phyloP scores from a whole-genome alignment of 2,888 invertebrate genomes.

The Gymnoscelis rufifasciata region DNA sequence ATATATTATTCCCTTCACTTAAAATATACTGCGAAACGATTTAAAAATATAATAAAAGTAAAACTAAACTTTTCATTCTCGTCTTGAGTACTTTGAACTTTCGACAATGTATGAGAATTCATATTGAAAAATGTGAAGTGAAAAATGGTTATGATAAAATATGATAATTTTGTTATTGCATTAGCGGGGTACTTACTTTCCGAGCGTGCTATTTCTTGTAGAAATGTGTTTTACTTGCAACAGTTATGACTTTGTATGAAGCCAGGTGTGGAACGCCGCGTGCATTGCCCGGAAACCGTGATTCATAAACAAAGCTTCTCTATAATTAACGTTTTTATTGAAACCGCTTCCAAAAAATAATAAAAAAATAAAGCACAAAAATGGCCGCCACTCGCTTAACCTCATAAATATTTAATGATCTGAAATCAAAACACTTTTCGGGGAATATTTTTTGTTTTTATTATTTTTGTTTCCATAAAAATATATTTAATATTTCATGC shows the following conservation, averaged over 20 bases:
- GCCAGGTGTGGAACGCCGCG: conserved; percentile 17
- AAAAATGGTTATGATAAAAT: too few relatives aligned
- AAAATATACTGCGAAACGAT: conserved; percentile 18
- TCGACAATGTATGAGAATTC: not conserved
- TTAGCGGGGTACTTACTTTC: not conserved
- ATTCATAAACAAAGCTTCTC: conserved; percentile 26
- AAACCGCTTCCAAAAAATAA: conserved; percentile 23
- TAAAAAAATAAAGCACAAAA: conserved; percentile 25
- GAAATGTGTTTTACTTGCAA: not conserved
- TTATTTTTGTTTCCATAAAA: not conserved
- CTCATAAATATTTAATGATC: conserved; percentile 41
- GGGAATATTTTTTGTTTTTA: conserved; percentile 21
- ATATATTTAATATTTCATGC: not conserved
- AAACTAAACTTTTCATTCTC: conserved; percentile 12
- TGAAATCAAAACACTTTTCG: conserved; percentile 29
- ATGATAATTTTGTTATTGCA: too few relatives aligned
- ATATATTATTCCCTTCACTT: conserved; percentile 38
- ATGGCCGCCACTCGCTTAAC: conserved; percentile 25
- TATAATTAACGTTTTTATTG: conserved; percentile 29
- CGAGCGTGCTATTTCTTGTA: not conserved
- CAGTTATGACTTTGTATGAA: not conserved
- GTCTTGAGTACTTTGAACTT: conserved; percentile 7
- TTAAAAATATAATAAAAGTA: conserved; percentile 11
- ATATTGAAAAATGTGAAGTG: not conserved
- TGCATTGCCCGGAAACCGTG: conserved; percentile 25